Evolutionary conservation across 2,888 invertebrate species (phyloP).

Genomic region (Cephus spinipes): DNA sequence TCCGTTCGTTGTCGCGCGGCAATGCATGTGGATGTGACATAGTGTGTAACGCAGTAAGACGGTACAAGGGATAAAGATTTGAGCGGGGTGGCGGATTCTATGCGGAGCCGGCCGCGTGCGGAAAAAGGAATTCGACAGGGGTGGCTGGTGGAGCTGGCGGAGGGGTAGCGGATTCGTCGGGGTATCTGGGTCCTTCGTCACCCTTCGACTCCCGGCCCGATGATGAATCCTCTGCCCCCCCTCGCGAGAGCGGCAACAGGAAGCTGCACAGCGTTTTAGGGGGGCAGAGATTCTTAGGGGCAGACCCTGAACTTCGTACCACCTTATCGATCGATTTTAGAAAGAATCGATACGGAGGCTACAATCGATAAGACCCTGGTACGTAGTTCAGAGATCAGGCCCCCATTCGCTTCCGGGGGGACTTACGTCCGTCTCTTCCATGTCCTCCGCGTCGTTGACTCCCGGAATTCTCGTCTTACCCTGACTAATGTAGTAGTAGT

Average conservation of each 20-base stretch:
- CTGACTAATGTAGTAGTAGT: conserved; percentile 93
- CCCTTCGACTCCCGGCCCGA: conserved; percentile 35
- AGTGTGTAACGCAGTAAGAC: background rate
- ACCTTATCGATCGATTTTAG: conserved; percentile 14
- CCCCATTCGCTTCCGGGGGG: conserved; percentile 27
- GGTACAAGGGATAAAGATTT: background rate
- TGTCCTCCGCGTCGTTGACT: conserved; percentile 93
- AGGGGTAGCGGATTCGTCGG: conserved; percentile 57
- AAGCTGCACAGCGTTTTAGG: conserved; percentile 55
- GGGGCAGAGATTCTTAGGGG: conserved; percentile 59
- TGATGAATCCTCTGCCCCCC: conserved; percentile 48
- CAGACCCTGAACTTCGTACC: conserved; percentile 47
- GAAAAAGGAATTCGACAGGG: background rate
- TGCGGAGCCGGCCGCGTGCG: background rate
- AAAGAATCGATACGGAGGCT: no score
- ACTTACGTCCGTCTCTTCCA: conserved; percentile 90
- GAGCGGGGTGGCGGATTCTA: background rate
- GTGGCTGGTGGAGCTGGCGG: conserved; percentile 41
- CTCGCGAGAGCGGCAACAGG: conserved; percentile 61
- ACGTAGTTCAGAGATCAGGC: background rate
- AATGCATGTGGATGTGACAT: background rate
- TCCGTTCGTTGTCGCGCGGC: background rate
- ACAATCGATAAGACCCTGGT: background rate
- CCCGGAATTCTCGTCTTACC: conserved; percentile 95
- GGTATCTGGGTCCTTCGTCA: conserved; percentile 33